Percentiles rank a stretch among this genome's conserved stretches.
phyloP scores from a whole-genome alignment of 2,797 vertebrate species.

The Scolopax bukidnonensis region DNA sequence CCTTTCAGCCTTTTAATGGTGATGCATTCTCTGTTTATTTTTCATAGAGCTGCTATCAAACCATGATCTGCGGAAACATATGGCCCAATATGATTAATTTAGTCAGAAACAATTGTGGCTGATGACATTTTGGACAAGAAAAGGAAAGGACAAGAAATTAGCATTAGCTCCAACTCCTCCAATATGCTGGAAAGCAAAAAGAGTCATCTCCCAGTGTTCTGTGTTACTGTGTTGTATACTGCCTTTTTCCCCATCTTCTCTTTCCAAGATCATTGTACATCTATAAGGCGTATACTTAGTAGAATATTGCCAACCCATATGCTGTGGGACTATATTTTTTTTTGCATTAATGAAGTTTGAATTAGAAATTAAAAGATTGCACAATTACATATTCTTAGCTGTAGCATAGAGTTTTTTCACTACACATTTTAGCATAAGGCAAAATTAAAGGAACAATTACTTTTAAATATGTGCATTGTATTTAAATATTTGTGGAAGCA shows the following conservation, averaged over 20 bases:
- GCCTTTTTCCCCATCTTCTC: background rate
- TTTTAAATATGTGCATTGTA: background rate
- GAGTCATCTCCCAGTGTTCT: background rate
- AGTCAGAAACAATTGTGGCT: background rate
- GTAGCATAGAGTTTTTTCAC: background rate
- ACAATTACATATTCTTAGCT: background rate
- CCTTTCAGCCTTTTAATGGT: background rate
- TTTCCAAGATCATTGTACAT: background rate
- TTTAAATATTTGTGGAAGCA: background rate
- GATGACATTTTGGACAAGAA: background rate
- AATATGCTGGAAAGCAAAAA: background rate
- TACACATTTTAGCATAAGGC: background rate
- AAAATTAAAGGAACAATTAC: background rate
- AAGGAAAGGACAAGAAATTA: background rate
- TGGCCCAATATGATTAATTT: constrained; percentile 36
- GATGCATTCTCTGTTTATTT: constrained; percentile 31
- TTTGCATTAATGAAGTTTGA: background rate
- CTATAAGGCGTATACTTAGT: background rate
- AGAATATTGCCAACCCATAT: background rate
- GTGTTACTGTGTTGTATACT: background rate
- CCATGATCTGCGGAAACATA: constrained; percentile 27
- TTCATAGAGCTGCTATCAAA: constrained; percentile 33
- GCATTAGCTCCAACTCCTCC: background rate
- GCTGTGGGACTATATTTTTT: background rate
- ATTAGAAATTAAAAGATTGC: background rate